Conservation (phyloP, 2,113 vertebrate species). For the Oceanites oceanicus region DNA sequence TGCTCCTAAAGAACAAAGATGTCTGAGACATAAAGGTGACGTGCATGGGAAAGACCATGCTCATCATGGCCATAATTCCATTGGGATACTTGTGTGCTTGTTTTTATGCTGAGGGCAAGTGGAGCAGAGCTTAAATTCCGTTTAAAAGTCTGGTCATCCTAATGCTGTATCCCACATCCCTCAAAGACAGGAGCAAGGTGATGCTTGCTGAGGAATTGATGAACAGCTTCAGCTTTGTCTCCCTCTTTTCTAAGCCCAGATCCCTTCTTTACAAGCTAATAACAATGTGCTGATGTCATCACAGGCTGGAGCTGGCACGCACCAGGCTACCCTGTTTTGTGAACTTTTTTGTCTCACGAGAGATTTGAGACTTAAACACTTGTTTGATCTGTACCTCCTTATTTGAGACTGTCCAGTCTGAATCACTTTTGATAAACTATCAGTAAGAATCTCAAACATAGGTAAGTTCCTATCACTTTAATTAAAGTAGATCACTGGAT, state of each 20-base stretch:
- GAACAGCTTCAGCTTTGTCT: not conserved
- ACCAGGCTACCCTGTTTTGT: not conserved
- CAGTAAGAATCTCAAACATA: not conserved
- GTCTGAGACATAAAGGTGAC: not conserved
- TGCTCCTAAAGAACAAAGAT: not conserved
- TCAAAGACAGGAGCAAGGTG: not conserved
- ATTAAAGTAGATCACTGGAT: conserved; percentile 12
- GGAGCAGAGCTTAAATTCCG: not conserved
- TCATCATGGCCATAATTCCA: not conserved
- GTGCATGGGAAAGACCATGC: not conserved
- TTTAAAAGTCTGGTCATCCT: not conserved
- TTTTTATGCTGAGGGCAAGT: not conserved
- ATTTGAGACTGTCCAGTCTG: not conserved
- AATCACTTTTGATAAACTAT: not conserved
- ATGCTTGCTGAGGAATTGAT: not conserved
- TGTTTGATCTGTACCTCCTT: not conserved
- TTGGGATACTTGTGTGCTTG: not conserved
- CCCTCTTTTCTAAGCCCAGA: not conserved
- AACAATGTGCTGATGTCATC: not conserved
- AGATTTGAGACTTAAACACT: not conserved
- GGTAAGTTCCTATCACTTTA: conserved; percentile 22
- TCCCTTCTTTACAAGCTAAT: not conserved
- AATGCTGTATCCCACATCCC: not conserved
- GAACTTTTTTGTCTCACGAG: not conserved
- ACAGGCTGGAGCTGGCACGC: not conserved